phyloP scores from a whole-genome alignment of 1,140 invertebrate species.

The Colletes gigas region DNA sequence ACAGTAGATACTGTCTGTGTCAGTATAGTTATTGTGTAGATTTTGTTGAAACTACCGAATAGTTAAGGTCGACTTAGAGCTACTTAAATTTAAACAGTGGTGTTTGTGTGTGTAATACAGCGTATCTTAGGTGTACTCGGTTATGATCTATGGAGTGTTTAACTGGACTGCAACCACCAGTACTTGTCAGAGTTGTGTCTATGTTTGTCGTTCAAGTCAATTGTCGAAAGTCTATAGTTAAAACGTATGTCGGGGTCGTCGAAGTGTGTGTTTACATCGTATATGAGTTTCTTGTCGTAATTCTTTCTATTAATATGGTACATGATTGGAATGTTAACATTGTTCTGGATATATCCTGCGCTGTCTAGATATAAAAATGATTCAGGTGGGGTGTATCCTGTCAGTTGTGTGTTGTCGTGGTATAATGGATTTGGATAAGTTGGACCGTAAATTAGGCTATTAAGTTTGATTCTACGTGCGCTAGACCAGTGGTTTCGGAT shows the following conservation, averaged over 20 bases:
- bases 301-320: slow-evolving; percentile 31
- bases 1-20: too few relatives aligned
- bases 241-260: neutral
- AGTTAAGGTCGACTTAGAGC: too few relatives aligned
- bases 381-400: slow-evolving; percentile 30
- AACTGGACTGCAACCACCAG: slow-evolving; percentile 23
- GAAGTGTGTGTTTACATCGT: neutral
- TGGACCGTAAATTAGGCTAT: slow-evolving; percentile 34
- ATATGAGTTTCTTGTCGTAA: slow-evolving; percentile 17
- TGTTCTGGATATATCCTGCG: slow-evolving; percentile 21
- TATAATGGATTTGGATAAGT: slow-evolving; percentile 24
- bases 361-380: slow-evolving; percentile 31
- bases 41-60: too few relatives aligned
- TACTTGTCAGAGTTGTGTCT: slow-evolving; percentile 22
- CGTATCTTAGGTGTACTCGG: too few relatives aligned
- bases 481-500: slow-evolving; percentile 40
- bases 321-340: slow-evolving; percentile 21
- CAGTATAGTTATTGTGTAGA: too few relatives aligned
- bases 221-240: neutral
- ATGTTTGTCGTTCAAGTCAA: slow-evolving; percentile 15
- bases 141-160: too few relatives aligned
- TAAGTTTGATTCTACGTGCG: slow-evolving; percentile 7
- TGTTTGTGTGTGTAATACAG: too few relatives aligned
- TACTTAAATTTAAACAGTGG: too few relatives aligned
- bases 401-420: neutral